phyloP scores from a whole-genome alignment of 2,113 vertebrate genomes.

The Misgurnus anguillicaudatus region DNA sequence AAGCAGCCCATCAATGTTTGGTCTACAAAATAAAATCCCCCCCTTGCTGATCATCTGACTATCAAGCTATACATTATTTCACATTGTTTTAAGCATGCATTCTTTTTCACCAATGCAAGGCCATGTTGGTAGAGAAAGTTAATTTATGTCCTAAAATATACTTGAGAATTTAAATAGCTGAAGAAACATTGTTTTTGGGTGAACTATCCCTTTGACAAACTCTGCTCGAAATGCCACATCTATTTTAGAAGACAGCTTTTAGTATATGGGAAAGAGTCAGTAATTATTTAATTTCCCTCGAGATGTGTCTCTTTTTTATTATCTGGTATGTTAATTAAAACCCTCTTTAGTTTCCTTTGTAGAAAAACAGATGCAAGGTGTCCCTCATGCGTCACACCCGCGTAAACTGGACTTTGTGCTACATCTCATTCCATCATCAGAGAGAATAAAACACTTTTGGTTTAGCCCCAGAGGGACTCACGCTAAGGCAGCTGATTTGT shows the following conservation, averaged over 20 bases:
- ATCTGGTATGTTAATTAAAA: conserved; percentile 25
- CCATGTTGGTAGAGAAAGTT: not conserved
- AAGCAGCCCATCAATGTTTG: conserved; percentile 1
- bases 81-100: not conserved
- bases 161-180: not conserved
- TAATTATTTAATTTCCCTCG: conserved; percentile 19
- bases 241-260: not conserved
- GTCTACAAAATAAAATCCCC: conserved; percentile 6
- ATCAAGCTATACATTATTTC: conserved; percentile 10
- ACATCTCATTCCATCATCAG: conserved; percentile 14
- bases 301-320: conserved; percentile 10
- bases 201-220: too few relatives aligned
- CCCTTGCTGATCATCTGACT: conserved; percentile 4
- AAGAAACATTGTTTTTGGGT: too few relatives aligned
- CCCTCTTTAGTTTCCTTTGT: not conserved
- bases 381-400: not conserved
- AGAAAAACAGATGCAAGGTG: conserved; percentile 1
- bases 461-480: conserved; percentile 13
- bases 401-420: conserved; percentile 8
- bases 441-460: conserved; percentile 16
- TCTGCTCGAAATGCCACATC: too few relatives aligned
- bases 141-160: not conserved
- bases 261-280: conserved; percentile 1
- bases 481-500: conserved; percentile 19
- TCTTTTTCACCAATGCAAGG: not conserved